These are phyloP conservation scores for Pinctada fucata DNA, from an alignment of 2,888 invertebrate species.

Conservation along the genomic window DNA sequence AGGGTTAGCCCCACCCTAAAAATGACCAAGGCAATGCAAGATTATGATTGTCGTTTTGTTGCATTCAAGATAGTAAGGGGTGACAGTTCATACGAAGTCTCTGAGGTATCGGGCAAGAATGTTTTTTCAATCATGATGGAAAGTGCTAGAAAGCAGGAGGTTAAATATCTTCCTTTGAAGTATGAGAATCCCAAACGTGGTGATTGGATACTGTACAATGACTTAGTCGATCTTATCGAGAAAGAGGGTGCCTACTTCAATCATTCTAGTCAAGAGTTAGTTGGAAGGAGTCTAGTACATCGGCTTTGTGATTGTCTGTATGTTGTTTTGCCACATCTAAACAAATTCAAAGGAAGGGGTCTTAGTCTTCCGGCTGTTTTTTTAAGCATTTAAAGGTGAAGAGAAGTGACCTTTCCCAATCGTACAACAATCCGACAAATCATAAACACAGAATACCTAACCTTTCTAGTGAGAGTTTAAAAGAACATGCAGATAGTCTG, in stretches of 20 bases:
- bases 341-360: not conserved
- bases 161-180: slow-evolving; percentile 6
- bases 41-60: slow-evolving; percentile 6
- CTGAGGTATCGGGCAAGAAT: not conserved
- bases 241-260: slow-evolving; percentile 14
- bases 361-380: not conserved
- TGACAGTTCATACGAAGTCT: not conserved
- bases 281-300: not conserved
- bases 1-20: slow-evolving; percentile 10
- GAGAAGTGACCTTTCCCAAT: not conserved
- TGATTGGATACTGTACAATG: slow-evolving; percentile 11
- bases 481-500: not conserved
- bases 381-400: too few species aligned
- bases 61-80: not conserved
- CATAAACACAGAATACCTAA: not conserved
- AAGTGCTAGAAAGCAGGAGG: not conserved
- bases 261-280: not conserved
- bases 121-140: slow-evolving; percentile 13
- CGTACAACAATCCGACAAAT: not conserved
- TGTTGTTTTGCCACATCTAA: slow-evolving; percentile 1
- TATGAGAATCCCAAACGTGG: not conserved
- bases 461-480: not conserved
- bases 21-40: not conserved
- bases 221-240: slow-evolving; percentile 1
- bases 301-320: not conserved